Evolutionary conservation across 1,140 invertebrate genomes (phyloP).

Genomic region (Leptestheria dahalacensis): DNA sequence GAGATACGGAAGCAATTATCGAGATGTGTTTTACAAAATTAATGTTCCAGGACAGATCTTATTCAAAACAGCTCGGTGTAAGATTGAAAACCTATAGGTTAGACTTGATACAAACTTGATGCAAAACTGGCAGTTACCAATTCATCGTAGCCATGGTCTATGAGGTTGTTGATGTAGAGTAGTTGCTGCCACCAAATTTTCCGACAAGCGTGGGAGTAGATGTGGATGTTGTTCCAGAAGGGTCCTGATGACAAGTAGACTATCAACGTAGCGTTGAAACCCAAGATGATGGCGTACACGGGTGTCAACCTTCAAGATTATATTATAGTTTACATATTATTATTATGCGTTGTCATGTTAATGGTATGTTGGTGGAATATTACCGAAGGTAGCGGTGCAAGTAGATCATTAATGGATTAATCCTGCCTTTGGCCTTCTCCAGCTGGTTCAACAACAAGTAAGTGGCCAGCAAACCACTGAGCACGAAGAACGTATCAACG

Average conservation of each 20-base stretch:
- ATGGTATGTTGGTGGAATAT: not conserved
- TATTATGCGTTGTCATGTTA: not conserved
- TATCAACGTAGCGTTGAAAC: constrained; percentile 52
- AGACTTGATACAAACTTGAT: not conserved
- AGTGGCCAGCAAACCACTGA: constrained; percentile 29
- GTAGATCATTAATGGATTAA: constrained; percentile 5
- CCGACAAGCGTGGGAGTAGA: constrained; percentile 42
- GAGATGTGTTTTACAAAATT: no score
- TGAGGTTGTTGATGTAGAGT: constrained; percentile 21
- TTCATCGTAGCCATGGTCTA: not conserved
- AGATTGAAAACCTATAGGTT: not conserved
- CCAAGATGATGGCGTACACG: constrained; percentile 66
- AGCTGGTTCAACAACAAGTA: constrained; percentile 14
- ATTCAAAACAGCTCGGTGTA: no score
- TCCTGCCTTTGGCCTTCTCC: constrained; percentile 9
- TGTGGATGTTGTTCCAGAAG: constrained; percentile 44
- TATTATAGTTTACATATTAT: constrained; percentile 5
- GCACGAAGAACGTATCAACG: constrained; percentile 84
- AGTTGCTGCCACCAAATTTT: constrained; percentile 37
- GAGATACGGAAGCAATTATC: no score
- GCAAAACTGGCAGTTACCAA: not conserved
- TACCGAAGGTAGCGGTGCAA: constrained; percentile 12
- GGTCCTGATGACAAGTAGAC: constrained; percentile 49
- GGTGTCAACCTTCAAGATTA: constrained; percentile 47
- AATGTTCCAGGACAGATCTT: no score